A percentile compares a stretch with the other conserved stretches of the same genome.
Conservation (phyloP, 2,888 invertebrate genomes). For the Hartigia nigra region DNA sequence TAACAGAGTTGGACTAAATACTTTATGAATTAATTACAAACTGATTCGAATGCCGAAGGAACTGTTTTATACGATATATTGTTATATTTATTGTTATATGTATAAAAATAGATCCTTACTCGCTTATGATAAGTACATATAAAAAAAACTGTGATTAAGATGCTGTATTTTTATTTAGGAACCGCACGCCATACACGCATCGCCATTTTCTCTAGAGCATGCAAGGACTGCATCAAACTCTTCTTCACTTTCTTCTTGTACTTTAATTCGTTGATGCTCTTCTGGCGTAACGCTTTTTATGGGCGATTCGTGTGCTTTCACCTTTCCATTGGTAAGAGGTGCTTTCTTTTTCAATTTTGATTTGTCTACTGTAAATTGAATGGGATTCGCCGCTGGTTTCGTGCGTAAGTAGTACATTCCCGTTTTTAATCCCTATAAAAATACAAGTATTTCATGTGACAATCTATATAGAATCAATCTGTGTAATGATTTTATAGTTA, state of each 20-base stretch:
- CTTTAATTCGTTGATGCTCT: not conserved
- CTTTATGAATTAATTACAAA: not conserved
- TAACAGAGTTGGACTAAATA: not conserved
- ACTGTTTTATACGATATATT: not conserved
- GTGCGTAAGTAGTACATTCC: constrained; percentile 99
- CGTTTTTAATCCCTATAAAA: constrained; percentile 73
- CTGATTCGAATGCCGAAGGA: not conserved
- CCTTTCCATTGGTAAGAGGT: not conserved
- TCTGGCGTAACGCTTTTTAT: not conserved
- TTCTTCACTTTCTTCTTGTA: constrained; percentile 58
- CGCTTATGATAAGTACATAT: not conserved
- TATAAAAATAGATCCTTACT: not conserved
- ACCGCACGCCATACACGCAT: constrained; percentile 85
- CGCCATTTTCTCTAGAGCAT: constrained; percentile 89
- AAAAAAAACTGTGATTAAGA: not conserved
- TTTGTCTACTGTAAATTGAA: constrained; percentile 98
- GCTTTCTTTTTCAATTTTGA: constrained; percentile 67
- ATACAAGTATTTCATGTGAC: not conserved
- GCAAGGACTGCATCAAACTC: constrained; percentile 80
- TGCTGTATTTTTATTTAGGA: constrained; percentile 67
- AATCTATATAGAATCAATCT: not conserved
- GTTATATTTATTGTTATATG: not conserved
- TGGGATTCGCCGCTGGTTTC: constrained; percentile 95
- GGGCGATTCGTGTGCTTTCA: not conserved
- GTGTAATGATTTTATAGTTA: not conserved